Conservation (phyloP, 2,797 vertebrate genomes). For the Chelon labrosus region DNA sequence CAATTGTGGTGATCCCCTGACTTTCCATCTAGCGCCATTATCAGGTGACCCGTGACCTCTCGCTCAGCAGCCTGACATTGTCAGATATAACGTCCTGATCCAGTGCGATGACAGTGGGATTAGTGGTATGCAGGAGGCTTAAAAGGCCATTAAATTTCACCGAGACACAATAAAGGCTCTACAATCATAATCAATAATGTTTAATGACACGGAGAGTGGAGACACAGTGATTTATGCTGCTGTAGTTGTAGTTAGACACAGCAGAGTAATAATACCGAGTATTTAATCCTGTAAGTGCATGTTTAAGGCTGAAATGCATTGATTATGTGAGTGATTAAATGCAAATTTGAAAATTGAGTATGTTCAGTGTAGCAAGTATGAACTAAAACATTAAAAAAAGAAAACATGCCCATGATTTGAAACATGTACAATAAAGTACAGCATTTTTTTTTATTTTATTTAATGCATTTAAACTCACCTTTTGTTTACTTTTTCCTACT, state of each 20-base stretch:
- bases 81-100: constrained; percentile 9
- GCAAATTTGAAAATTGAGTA: background rate
- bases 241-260: constrained; percentile 19
- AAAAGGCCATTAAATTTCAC: constrained; percentile 59
- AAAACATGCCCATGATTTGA: no score
- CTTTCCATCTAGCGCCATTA: background rate
- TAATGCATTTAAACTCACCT: background rate
- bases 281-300: constrained; percentile 8
- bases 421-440: background rate
- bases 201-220: constrained; percentile 48
- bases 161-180: constrained; percentile 49
- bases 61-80: constrained; percentile 14
- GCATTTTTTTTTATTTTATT: background rate
- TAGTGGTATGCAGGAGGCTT: constrained; percentile 45
- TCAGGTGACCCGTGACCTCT: constrained; percentile 26
- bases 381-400: no score
- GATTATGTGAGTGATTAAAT: constrained; percentile 24
- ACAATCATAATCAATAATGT: constrained; percentile 64
- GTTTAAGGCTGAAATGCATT: constrained; percentile 10
- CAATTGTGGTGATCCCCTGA: background rate
- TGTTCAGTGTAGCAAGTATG: background rate
- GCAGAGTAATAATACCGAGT: background rate
- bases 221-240: constrained; percentile 13
- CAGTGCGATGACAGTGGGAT: constrained; percentile 50
- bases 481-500: no score